Base-by-base conservation (phyloP, 2,797 vertebrate genomes). In the Vireo griseus region DNA sequence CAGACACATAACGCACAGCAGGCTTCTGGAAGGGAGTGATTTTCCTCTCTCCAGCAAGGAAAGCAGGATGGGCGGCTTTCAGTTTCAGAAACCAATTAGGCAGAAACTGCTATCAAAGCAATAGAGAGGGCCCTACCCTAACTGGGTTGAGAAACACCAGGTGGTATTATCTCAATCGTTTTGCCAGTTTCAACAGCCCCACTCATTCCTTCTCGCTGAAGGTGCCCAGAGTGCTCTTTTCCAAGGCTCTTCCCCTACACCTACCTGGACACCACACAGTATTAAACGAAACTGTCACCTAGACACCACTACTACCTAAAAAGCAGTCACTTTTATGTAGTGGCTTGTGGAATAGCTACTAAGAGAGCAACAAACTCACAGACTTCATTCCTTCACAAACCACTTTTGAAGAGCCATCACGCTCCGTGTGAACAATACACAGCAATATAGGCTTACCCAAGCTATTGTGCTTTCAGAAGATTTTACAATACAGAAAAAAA, bases 71-170 rank as follows among this genome's bases (percentile, higher is more conserved):
- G 84, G 87, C 48, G 1, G 94, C 94, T 96, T 96, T 88, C 86
- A 88, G 94, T 92, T 94, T 90, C 93, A 91, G 76, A 84, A 95
- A 90, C 90, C 95, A 91, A 96, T 95, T 95, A 96, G 83, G 91
- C 51, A 95, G 95, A 95, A 96, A 96, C 90, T 96, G 92, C 94
- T 96, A 96, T 95, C 93, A 90, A 93, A 94, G 96, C 90, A 95
- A 86, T 33, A 92, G 65, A 81, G 57, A 95, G 29, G 81, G 96
- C 96, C 96, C 96, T 95, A 90, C 95, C 94, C 95, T 95, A 74
- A 42, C 19, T 6, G 69, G 45, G 82, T 96, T 95, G 93, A 25
- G 93, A 95, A 92, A 93, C 52, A 89, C 44, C 84, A 72, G 74
- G 71, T 79, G 58, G 88, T 52, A 77, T 93, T 91, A 93, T 78